Evolutionary conservation across 1,140 invertebrate species (phyloP), one percentile per base, ranked within the genome.

Genomic region (Aradophagus sp.): DNA sequence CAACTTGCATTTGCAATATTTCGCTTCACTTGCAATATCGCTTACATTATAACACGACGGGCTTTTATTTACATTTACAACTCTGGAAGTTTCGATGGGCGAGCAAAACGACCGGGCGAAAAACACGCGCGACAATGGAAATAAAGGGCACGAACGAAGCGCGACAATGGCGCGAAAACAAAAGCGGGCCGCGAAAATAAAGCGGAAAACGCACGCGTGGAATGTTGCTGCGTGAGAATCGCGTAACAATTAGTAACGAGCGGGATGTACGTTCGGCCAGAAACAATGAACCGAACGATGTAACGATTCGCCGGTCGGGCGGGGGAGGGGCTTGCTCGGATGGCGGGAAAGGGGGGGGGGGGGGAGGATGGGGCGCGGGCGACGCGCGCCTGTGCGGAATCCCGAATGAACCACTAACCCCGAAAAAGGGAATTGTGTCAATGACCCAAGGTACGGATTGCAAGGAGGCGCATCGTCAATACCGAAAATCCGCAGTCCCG

Each of bases 361-460:
- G 20, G 20, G 20, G 4, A 5, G 8, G 8, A 23, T 23, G 20
- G 20, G 20, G 20, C 4, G 20, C 8, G 15, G 2, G 23, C 1
- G 12, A 12, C 35, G 44, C 36, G 50, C 50, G 50, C 50, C 34
- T 66, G 50, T 66, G 59, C 59, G 44, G 42, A 56, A 31, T 62
- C 44, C 50, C 39, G 38, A 52, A 50, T 55, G 32, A 61, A 69
- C 56, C 44, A 69, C 47, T 61, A 61, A 55, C 65, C 55, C 50
- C 41, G 42, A n/a, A 68, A 62, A 70, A 44, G 35, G 44, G 32
- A 55, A 70, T 29, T 56, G 44, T 62, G 58, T 62, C 66, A 58
- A 70, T 62, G 66, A 70, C 58, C 58, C 38, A 70, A 56, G 36
- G 66, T 41, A 44, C 38, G 45, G 16, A 56, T 56, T 45, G 42